A percentile compares a stretch with the other conserved stretches of the same genome.
Conservation (phyloP, 2,113 vertebrate genomes). For the Turnix velox region DNA sequence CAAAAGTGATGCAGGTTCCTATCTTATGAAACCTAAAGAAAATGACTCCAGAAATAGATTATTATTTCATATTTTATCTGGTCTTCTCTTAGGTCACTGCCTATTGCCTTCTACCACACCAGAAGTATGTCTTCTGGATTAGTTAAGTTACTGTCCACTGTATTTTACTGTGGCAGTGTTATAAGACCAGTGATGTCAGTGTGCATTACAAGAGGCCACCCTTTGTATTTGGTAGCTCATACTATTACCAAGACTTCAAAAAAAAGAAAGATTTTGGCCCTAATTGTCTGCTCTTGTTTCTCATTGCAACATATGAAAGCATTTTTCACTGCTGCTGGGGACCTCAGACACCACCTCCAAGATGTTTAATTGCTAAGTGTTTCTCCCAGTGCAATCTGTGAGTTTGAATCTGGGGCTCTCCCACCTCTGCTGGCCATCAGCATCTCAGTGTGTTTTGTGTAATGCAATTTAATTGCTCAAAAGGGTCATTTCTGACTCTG, state of each 20-base stretch:
- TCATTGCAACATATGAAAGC: neutral
- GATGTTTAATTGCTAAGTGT: neutral
- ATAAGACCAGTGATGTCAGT: constrained; percentile 11
- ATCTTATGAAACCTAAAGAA: neutral
- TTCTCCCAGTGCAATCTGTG: neutral
- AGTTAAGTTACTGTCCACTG: neutral
- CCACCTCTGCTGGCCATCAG: neutral
- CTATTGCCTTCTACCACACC: neutral
- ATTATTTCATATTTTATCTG: neutral
- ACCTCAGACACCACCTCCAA: neutral
- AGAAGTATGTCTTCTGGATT: neutral
- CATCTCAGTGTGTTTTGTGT: neutral
- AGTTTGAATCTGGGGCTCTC: constrained; percentile 33
- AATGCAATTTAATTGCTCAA: neutral
- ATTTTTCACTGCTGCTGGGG: neutral
- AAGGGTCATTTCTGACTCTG: constrained; percentile 3
- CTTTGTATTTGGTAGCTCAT: neutral
- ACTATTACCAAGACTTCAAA: neutral
- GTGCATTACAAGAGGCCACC: neutral
- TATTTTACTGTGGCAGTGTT: neutral
- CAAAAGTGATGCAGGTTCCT: accelerated
- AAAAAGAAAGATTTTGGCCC: neutral
- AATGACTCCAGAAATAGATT: neutral
- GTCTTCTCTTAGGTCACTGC: neutral
- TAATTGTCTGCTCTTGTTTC: neutral